phyloP scores from a whole-genome alignment of 2,888 invertebrate genomes.

The Dasypogon diadema region DNA sequence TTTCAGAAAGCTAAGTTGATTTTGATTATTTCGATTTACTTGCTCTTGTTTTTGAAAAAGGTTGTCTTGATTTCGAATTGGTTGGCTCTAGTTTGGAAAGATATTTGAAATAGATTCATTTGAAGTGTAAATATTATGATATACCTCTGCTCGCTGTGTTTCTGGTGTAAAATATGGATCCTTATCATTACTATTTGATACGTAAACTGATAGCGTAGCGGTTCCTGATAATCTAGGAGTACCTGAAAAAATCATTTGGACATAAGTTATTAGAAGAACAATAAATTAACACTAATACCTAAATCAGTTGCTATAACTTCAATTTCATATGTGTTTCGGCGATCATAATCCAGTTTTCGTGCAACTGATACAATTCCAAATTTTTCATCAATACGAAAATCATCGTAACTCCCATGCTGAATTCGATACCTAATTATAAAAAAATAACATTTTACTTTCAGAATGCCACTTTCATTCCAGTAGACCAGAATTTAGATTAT shows the following conservation, averaged over 20 bases:
- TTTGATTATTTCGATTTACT: no score
- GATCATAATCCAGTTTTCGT: slow-evolving; percentile 85
- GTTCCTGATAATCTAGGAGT: slow-evolving; percentile 85
- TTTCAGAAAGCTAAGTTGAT: no score
- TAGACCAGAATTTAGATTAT: no score
- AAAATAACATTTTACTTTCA: background rate
- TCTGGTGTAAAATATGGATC: slow-evolving; percentile 84
- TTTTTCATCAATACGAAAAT: slow-evolving; percentile 83
- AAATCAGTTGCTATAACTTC: slow-evolving; percentile 85
- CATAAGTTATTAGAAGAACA: no score
- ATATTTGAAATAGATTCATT: no score
- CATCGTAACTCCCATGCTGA: slow-evolving; percentile 86
- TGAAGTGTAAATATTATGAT: no score
- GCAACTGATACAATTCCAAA: slow-evolving; percentile 83
- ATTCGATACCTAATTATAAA: slow-evolving; percentile 74
- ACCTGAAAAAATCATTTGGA: slow-evolving; percentile 71
- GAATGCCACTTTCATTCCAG: no score
- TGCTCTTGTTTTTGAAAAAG: no score
- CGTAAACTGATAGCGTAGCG: slow-evolving; percentile 80
- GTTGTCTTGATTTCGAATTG: no score
- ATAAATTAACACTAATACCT: no score
- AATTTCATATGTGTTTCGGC: slow-evolving; percentile 82
- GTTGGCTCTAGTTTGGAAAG: no score
- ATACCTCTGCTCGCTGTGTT: slow-evolving; percentile 82
- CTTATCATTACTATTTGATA: slow-evolving; percentile 90